phyloP scores from a whole-genome alignment of 2,797 vertebrate genomes.

The Gallirallus australis region DNA sequence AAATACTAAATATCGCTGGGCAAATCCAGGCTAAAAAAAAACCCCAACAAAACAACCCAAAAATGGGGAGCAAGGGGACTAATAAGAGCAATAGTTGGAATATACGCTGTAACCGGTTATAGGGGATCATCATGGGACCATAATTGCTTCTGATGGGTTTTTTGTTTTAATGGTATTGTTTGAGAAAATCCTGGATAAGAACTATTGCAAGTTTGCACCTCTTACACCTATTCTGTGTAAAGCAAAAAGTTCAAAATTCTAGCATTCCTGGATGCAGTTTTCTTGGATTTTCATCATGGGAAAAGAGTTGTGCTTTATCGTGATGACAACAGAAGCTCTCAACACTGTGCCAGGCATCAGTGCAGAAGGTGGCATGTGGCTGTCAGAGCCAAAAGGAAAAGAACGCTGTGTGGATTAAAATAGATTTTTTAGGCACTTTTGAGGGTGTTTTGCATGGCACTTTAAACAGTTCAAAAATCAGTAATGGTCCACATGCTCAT shows the following conservation, averaged over 20 bases:
- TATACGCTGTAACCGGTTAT: neutral
- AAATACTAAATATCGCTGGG: neutral
- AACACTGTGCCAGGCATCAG: neutral
- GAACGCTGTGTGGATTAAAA: neutral
- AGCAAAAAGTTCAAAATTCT: neutral
- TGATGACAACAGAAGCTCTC: neutral
- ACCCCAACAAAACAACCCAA: too few relatives aligned
- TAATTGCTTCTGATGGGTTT: neutral
- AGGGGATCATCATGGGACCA: neutral
- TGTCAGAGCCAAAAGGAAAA: neutral
- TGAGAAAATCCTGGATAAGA: neutral
- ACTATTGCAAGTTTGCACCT: neutral
- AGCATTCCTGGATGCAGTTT: neutral
- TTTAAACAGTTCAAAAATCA: neutral
- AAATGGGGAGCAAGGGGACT: fast-evolving
- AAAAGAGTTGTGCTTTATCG: neutral
- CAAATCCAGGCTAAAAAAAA: neutral
- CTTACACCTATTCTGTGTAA: neutral
- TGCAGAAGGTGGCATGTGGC: neutral
- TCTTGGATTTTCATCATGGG: neutral
- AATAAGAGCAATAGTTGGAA: neutral
- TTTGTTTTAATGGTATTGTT: neutral
- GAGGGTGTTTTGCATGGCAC: neutral
- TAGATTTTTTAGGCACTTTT: neutral
- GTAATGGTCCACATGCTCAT: neutral